Base-by-base conservation (phyloP, 2,797 vertebrate genomes). In the Notoglanidium macrostoma region DNA sequence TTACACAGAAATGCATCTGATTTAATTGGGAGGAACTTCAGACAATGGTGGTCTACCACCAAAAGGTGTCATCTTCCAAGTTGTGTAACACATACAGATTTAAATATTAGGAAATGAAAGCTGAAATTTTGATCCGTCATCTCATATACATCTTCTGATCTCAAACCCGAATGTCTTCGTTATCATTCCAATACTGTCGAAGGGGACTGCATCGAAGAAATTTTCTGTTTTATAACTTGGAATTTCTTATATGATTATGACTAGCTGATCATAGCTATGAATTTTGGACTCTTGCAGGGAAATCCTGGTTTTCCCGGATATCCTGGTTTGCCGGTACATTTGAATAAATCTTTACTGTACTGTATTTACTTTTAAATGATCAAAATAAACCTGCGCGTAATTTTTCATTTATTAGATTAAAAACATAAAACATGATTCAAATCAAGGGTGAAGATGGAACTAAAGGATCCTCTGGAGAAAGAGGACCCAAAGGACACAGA, bases 361-460 rank as follows among this genome's bases (percentile, higher is more conserved):
- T 40, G n/a, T n/a, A 40, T 1, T 23, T 46, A 5, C 10, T 61
- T 63, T 81, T 63, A 17, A 35, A 81, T 2, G 1, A 49, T 83
- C 4, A 0, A 63, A 81, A 81, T 17, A 5, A n/a, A 7, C 0
- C 3, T 80, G 35, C 0, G 26, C 7, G 1, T 35, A 29, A 29
- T 67, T 63, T 70, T 40, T 26, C 54, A 57, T 35, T 23, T 17
- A 51, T 6, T 57, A 1, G 12, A 0, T n/a, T 44, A 8, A 61
- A 70, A 40, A 57, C 8, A 44, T n/a, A 14, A n/a, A n/a, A 8
- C 21, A 5, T 46, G 44, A n/a, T 46, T 35, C 5, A 83, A 63
- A 11, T 76, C 32, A n/a, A 98, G 97, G 98, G 97, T 84, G 96
- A 97, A 90, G 91, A 92, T 76, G 97, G 97, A 26, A 85, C 91